Base-by-base conservation (phyloP, 2,888 invertebrate species). In the Didymodactylos carnosus region DNA sequence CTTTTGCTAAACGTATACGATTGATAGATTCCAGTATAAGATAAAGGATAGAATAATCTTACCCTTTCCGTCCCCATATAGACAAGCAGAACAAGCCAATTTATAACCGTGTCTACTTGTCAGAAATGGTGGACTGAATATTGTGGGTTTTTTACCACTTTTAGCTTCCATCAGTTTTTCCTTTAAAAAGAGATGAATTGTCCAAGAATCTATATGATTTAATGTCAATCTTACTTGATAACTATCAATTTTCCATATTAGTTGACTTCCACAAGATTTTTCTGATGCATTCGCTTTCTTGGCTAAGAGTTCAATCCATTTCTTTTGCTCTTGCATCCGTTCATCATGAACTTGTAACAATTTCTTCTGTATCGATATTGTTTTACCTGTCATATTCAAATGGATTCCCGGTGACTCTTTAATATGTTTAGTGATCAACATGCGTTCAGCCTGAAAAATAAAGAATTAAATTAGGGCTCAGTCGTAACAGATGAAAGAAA, bases 91-190 rank as follows among this genome's bases (percentile, higher is more conserved):
- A 72, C 82, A 76, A 62, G 81, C 79, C 78, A 84, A 77, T 75
- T 82, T 82, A 79, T 84, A 84, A 19, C 84, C 84, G 77, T 82
- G 81, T 2, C 83, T 80, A 62, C 80, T 80, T 3, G 83, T 81
- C 70, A 82, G 76, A 77, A 84, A 84, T 7, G 83, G 81, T 39
- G 80, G 79, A 71, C 82, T 82, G 78, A 80, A 83, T 23, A 84
- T 78, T 14, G 81, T 80, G 0, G 82, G 76, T 72, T 78, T 78
- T 29, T 79, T 78, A n/a, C 82, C 82, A 29, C 79, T 77, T 76
- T 81, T 79, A 7, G 80, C 82, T 51, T 83, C 81, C 72, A 81
- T 79, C 40, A 79, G 78, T 72, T 79, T 79, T 51, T 80, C 80
- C 70, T 75, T n/a, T 41, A 35, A 53, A 43, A 71, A 23, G 40